A percentile compares a stretch with the other conserved stretches of the same genome.
Evolutionary conservation across 2,113 vertebrate species (phyloP).

Genomic region (Coreoperca whiteheadi): DNA sequence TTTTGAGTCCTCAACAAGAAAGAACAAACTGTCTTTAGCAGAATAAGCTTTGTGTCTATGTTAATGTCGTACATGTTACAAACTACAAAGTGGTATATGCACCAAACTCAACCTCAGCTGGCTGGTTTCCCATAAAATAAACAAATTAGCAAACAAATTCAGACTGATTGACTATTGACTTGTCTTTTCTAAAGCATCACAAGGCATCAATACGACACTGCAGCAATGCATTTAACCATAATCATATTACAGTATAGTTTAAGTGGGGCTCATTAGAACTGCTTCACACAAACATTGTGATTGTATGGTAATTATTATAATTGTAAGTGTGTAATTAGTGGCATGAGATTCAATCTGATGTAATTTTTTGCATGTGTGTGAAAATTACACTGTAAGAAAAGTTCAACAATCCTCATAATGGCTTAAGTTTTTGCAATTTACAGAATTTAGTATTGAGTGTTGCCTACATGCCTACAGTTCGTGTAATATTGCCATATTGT

Average conservation of each 20-base stretch:
- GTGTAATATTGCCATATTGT: background rate
- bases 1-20: background rate
- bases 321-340: background rate
- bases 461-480: background rate
- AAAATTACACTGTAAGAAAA: background rate
- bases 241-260: background rate
- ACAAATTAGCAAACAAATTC: background rate
- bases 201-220: background rate
- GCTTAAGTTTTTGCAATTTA: background rate
- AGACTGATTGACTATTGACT: background rate
- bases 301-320: constrained; percentile 9
- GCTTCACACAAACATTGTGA: constrained; percentile 1
- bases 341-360: background rate
- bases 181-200: background rate
- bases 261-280: constrained; percentile 13
- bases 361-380: background rate
- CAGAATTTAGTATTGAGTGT: background rate
- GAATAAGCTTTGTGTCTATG: background rate
- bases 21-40: background rate
- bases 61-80: background rate
- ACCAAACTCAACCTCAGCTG: background rate
- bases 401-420: background rate
- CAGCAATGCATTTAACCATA: background rate
- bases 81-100: background rate
- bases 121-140: background rate